Evolutionary conservation across 2,113 vertebrate genomes (phyloP), one percentile per base, ranked within the genome.

Genomic region (Gnathonemus echidnorhynchus): DNA sequence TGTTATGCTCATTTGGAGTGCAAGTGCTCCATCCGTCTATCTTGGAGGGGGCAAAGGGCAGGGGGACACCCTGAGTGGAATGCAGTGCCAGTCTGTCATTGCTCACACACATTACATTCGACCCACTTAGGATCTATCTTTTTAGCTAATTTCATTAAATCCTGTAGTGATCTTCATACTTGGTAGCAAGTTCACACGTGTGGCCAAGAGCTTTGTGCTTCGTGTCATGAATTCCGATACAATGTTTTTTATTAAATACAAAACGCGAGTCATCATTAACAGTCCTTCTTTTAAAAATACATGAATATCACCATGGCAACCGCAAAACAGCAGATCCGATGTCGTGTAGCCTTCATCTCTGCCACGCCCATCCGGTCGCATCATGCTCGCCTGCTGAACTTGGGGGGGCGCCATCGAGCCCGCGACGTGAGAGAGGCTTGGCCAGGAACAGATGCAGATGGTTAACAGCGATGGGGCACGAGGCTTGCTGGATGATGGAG

Each of bases 181-280:
- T 91, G 91, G 89, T 90, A 90, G 74, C 62, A 45, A 70, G 70
- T 92, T 93, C 91, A 74, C 88, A 90, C 53, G 53, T 48, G 89
- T 58, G 89, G 39, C 66, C 56, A 89, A 84, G 86, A 24, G 45
- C 62, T 27, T 48, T 84, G 86, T 91, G 91, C 87, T 24, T 90
- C 87, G 89, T 90, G 87, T 88, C 48, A 90, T 56, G 53, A 39
- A 89, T 87, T 87, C 42, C 31, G 53, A 80, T 84, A 53, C 50
- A n/a, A 8, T 80, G 3, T 15, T 52, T 50, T 39, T 21, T 35
- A 27, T 77, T 35, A 50, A 53, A 80, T 24, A 42, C 48, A 21
- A 35, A 24, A 52, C 31, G 13, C 11, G 15, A 35, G 27, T 77
- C 24, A 35, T 24, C 66, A 19, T 35, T 35, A 19, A 10, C 27